A percentile compares a stretch with the other conserved stretches of the same genome.
Conservation (phyloP, 2,797 vertebrate genomes). For the Morus bassanus region DNA sequence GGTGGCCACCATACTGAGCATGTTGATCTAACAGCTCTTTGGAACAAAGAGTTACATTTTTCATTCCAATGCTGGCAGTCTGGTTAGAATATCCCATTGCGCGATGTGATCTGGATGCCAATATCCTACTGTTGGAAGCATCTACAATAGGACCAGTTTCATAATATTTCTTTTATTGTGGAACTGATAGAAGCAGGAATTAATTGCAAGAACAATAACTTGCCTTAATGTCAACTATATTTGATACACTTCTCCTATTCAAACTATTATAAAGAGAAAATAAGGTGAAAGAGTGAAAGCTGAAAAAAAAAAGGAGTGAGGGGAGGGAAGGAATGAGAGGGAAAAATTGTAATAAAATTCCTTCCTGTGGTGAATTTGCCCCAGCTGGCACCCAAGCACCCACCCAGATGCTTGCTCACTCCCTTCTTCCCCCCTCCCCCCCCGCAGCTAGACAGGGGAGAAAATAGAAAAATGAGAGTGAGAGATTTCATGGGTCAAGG, state of each 20-base stretch:
- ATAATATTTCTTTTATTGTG: not conserved
- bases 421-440: too few relatives aligned
- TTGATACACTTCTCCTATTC: not conserved
- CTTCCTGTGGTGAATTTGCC: not conserved
- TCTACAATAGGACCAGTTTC: not conserved
- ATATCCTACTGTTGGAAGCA: not conserved
- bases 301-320: not conserved
- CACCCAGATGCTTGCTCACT: not conserved
- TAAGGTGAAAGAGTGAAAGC: not conserved
- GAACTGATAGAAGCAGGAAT: not conserved
- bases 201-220: not conserved
- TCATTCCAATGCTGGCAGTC: not conserved
- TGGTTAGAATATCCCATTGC: not conserved
- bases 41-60: not conserved
- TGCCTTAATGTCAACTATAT: not conserved
- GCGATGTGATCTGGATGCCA: not conserved
- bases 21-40: not conserved
- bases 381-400: not conserved
- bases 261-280: not conserved
- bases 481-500: not conserved
- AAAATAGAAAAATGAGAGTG: not conserved
- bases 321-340: not conserved
- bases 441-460: rapidly evolving
- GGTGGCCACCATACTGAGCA: not conserved
- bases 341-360: not conserved